These are phyloP conservation scores for Odontomachus brunneus DNA, from an alignment of 1,140 invertebrate species.

Conservation along the genomic window DNA sequence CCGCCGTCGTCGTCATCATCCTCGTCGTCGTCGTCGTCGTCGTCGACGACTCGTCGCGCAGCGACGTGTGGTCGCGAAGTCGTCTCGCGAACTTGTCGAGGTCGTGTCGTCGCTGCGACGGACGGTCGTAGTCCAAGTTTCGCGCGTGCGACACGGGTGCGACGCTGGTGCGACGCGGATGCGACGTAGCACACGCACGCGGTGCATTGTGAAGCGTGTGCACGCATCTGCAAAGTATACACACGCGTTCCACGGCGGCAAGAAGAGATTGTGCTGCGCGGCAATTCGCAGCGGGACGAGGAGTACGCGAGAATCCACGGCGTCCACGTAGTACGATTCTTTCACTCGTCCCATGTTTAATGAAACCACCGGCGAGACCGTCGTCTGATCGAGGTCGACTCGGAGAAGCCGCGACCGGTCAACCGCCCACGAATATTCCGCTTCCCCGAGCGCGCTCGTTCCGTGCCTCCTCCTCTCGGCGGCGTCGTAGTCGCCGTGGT, in stretches of 20 bases:
- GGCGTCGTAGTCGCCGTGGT: not conserved
- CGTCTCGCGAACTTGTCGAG: too few relatives aligned
- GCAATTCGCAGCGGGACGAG: not conserved
- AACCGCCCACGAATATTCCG: not conserved
- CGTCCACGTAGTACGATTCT: too few relatives aligned
- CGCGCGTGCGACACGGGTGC: constrained; percentile 15
- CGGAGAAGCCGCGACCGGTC: too few relatives aligned
- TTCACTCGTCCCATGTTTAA: too few relatives aligned
- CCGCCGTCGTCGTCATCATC: not conserved
- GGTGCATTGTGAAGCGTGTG: not conserved
- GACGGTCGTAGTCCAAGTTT: not conserved
- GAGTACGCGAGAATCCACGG: not conserved
- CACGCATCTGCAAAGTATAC: not conserved
- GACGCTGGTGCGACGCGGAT: too few relatives aligned
- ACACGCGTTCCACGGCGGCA: not conserved
- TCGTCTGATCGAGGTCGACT: too few relatives aligned
- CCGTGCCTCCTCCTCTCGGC: not conserved
- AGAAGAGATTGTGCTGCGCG: not conserved
- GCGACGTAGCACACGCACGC: constrained; percentile 1
- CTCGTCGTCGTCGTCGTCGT: not conserved
- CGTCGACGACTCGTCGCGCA: not conserved
- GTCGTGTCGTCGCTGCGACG: too few relatives aligned
- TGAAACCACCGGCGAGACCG: too few relatives aligned
- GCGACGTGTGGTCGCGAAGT: not conserved
- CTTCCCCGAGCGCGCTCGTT: not conserved